Conservation (phyloP, 1,140 invertebrate species). For the Steinernema khuongi region DNA sequence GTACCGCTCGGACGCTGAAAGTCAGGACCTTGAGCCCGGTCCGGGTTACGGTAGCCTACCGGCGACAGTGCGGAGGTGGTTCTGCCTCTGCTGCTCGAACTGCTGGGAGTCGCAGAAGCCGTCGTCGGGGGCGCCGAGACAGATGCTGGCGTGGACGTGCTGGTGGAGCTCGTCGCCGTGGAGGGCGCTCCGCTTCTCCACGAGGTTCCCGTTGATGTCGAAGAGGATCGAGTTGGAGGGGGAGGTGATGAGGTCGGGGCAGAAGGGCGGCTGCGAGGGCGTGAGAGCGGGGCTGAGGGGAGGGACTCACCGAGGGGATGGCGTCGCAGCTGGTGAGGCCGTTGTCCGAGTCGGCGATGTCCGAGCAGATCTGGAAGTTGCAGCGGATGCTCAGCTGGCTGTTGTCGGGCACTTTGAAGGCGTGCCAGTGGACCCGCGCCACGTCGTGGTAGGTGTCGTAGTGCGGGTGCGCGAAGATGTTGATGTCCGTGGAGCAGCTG, state of each 20-base stretch:
- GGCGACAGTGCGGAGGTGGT: background rate
- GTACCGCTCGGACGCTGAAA: background rate
- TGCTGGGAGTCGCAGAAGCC: background rate
- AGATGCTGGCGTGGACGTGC: slow-evolving; percentile 7
- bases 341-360: slow-evolving; percentile 45
- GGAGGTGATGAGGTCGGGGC: slow-evolving; percentile 54
- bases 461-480: slow-evolving; percentile 55
- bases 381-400: slow-evolving; percentile 45
- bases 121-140: background rate
- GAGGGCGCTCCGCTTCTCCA: slow-evolving; percentile 24
- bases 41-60: background rate
- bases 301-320: slow-evolving; percentile 46
- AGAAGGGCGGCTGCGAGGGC: slow-evolving; percentile 53
- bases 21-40: background rate
- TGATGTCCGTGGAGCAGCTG: slow-evolving; percentile 56
- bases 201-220: slow-evolving; percentile 32
- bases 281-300: background rate
- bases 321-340: slow-evolving; percentile 41
- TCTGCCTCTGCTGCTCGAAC: background rate
- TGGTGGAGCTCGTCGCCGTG: background rate
- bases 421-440: slow-evolving; percentile 52
- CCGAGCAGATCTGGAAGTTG: slow-evolving; percentile 49
- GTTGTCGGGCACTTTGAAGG: slow-evolving; percentile 57
- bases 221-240: slow-evolving; percentile 54
- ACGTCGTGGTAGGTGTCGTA: slow-evolving; percentile 58